Evolutionary conservation across 2,888 invertebrate genomes (phyloP), one percentile per base, ranked within the genome.

Genomic region (Trimorus sp.): DNA sequence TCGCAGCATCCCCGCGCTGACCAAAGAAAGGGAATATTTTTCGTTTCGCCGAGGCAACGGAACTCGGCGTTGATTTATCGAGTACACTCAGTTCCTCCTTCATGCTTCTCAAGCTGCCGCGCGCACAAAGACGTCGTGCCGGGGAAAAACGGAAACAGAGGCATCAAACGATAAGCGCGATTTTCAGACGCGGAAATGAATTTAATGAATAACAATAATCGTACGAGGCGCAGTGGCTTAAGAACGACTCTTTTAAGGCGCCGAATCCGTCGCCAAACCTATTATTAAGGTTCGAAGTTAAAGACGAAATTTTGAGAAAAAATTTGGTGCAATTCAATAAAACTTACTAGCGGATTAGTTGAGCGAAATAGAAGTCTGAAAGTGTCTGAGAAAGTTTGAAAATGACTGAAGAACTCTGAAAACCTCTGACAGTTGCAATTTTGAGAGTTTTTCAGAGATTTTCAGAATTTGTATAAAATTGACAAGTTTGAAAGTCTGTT

Each of bases 21-120:
- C 87, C 87, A 85, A 87, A 87, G 83, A 85, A 82, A 84, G 83
- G 84, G 84, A 85, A 86, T 86, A 85, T 87, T 85, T 84, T 84
- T 85, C 77, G 79, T 68, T 79, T 75, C 54, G 75, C 54, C 48
- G 79, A 74, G 81, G 80, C 80, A 78, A 84, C 86, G 86, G 85
- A 87, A 84, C 83, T 84, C 66, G 56, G 83, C 83, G 82, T 83
- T 86, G 86, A 85, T 86, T 86, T 87, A 86, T 85, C 59, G 80
- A 84, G 83, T 83, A 76, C 71, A 82, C 83, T 80, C 51, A 74
- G 71, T 75, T 79, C 71, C 74, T 82, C 75, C 73, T 71, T 80
- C 76, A 73, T 76, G 69, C 79, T 79, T 70, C 75, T 75, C 60
- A 81, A 77, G 73, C 69, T 77, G 81, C 58, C 59, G 71, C 45